Evolutionary conservation across 2,113 vertebrate species (phyloP).

Genomic region (Empidonax traillii): DNA sequence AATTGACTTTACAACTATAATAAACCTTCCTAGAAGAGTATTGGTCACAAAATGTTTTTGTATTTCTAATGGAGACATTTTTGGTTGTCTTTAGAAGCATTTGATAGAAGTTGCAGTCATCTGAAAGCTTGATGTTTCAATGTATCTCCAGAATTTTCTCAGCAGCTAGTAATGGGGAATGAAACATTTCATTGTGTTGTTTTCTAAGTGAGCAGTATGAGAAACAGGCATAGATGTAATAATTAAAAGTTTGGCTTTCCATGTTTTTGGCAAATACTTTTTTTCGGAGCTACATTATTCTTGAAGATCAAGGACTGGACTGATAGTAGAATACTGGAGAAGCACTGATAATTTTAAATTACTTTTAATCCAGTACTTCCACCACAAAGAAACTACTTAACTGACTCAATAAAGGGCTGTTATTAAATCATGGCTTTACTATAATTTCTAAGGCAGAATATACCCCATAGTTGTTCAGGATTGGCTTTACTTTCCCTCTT

Average conservation of each 20-base stretch:
- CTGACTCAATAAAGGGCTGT: not conserved
- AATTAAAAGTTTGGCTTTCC: not conserved
- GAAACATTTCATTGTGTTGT: not conserved
- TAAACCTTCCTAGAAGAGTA: not conserved
- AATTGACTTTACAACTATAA: conserved; percentile 31
- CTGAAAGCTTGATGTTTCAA: conserved; percentile 2
- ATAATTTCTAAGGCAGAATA: not conserved
- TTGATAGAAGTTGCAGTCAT: not conserved
- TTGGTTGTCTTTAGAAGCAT: not conserved
- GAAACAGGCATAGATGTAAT: not conserved
- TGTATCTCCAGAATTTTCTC: not conserved
- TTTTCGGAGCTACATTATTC: not conserved
- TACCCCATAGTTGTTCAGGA: not conserved
- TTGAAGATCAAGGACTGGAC: not conserved
- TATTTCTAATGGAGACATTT: conserved; percentile 44
- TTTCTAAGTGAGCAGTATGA: not conserved
- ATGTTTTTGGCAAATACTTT: not conserved
- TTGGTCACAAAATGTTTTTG: conserved; percentile 37
- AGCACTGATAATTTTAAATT: not conserved
- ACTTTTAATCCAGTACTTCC: not conserved
- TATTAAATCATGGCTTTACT: not conserved
- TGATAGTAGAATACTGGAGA: not conserved
- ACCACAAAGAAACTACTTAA: not conserved
- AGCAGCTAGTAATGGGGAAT: not conserved
- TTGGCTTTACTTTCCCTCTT: not conserved